These are phyloP conservation scores for Urosaurus nigricauda DNA, from an alignment of 2,797 vertebrate species.

Conservation along the genomic window DNA sequence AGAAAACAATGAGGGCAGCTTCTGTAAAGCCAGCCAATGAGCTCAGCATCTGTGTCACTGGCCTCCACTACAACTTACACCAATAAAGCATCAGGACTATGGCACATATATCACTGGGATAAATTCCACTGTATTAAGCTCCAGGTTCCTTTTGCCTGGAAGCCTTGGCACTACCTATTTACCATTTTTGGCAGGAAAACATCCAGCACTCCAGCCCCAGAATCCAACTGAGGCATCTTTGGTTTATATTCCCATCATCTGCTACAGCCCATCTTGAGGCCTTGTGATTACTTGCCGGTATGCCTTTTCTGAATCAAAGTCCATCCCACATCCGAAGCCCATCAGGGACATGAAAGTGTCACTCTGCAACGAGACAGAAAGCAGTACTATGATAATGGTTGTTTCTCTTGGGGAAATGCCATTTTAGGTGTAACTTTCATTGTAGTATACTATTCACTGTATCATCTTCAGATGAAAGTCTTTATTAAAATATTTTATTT, in stretches of 20 bases:
- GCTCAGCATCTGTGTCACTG: neutral
- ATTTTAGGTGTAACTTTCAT: neutral
- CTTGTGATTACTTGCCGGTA: slow-evolving; percentile 83
- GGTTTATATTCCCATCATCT: neutral
- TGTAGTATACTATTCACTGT: neutral
- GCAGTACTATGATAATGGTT: neutral
- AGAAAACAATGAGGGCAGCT: neutral
- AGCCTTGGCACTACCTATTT: neutral
- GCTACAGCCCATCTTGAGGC: rapidly evolving
- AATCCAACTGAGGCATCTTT: too few relatives aligned
- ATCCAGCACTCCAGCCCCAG: neutral
- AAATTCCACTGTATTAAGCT: neutral
- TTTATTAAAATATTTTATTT: neutral
- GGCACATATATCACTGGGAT: neutral
- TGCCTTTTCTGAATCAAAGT: slow-evolving; percentile 93
- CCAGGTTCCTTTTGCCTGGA: neutral
- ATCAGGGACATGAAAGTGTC: slow-evolving; percentile 86
- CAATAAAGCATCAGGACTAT: neutral
- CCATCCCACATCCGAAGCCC: slow-evolving; percentile 89
- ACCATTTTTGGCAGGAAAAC: neutral
- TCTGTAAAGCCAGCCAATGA: neutral
- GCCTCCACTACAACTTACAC: neutral
- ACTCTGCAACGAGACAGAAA: slow-evolving; percentile 72
- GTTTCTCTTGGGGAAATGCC: neutral
- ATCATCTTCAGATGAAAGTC: neutral